Conservation (phyloP, 2,888 invertebrate species). For the Nipponacmea schrenckii region DNA sequence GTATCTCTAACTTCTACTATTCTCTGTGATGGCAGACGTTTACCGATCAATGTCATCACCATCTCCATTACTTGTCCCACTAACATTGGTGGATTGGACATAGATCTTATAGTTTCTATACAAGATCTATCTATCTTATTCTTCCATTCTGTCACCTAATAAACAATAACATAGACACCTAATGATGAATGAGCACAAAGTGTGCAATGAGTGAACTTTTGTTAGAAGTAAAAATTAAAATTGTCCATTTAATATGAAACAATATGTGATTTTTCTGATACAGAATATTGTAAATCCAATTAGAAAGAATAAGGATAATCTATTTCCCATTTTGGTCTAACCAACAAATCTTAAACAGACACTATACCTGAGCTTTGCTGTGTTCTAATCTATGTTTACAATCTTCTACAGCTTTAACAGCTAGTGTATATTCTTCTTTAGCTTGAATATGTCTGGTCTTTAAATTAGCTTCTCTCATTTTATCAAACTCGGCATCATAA, state of each 20-base stretch:
- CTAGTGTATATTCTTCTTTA: constrained; percentile 59
- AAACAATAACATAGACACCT: neutral
- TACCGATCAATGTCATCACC: constrained; percentile 67
- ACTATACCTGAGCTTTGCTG: constrained; percentile 59
- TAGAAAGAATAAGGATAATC: too few species aligned
- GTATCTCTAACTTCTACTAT: constrained; percentile 40
- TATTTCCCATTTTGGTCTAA: too few species aligned
- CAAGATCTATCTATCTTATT: constrained; percentile 63
- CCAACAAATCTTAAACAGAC: too few species aligned
- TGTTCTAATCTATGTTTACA: constrained; percentile 59
- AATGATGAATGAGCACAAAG: neutral
- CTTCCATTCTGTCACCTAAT: constrained; percentile 64
- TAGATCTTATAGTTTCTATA: constrained; percentile 63
- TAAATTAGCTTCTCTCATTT: constrained; percentile 65
- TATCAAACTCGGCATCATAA: constrained; percentile 67
- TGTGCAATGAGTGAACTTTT: neutral
- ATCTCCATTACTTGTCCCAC: constrained; percentile 68
- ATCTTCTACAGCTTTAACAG: constrained; percentile 56
- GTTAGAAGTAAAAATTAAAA: too few species aligned
- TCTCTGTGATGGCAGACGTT: constrained; percentile 57
- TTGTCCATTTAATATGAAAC: too few species aligned
- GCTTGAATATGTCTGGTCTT: constrained; percentile 64
- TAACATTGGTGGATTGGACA: constrained; percentile 63
- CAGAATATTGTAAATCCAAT: too few species aligned
- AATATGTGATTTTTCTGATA: too few species aligned